Percentiles rank a stretch among this genome's conserved stretches.
Evolutionary conservation across 1,140 invertebrate genomes (phyloP).

Genomic region (Rhynchophorus ferrugineus): DNA sequence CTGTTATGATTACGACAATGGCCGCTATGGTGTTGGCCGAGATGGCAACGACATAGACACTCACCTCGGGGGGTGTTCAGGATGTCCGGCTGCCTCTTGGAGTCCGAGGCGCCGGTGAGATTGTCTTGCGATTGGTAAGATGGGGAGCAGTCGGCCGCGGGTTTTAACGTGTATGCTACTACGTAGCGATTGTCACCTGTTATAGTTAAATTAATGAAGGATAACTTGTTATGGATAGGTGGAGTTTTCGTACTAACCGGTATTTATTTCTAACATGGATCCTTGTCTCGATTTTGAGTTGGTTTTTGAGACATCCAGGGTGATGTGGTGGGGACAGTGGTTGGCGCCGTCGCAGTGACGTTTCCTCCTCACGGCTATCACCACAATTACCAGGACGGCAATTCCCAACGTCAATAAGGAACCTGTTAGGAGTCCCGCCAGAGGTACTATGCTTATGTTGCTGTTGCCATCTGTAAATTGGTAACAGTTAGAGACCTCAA

Average conservation of each 20-base stretch:
- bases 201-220: not conserved
- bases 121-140: constrained; percentile 15
- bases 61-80: constrained; percentile 41
- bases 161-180: constrained; percentile 51
- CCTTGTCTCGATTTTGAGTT: constrained; percentile 31
- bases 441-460: constrained; percentile 52
- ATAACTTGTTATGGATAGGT: not conserved
- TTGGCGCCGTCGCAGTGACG: constrained; percentile 35
- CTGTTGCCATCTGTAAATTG: constrained; percentile 49
- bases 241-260: no score
- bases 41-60: constrained; percentile 26
- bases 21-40: constrained; percentile 3
- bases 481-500: not conserved
- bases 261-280: constrained; percentile 50
- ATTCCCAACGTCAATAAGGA: constrained; percentile 54
- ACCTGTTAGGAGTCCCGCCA: constrained; percentile 53
- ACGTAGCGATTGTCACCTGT: constrained; percentile 51
- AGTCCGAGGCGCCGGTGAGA: constrained; percentile 20
- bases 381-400: constrained; percentile 53
- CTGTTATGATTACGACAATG: constrained; percentile 12
- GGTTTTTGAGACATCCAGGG: constrained; percentile 33
- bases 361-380: constrained; percentile 46
- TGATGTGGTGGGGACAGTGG: constrained; percentile 35
- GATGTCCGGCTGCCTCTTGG: constrained; percentile 39
- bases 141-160: constrained; percentile 34